phyloP scores from a whole-genome alignment of 2,797 vertebrate genomes.

The Saxicola maurus region DNA sequence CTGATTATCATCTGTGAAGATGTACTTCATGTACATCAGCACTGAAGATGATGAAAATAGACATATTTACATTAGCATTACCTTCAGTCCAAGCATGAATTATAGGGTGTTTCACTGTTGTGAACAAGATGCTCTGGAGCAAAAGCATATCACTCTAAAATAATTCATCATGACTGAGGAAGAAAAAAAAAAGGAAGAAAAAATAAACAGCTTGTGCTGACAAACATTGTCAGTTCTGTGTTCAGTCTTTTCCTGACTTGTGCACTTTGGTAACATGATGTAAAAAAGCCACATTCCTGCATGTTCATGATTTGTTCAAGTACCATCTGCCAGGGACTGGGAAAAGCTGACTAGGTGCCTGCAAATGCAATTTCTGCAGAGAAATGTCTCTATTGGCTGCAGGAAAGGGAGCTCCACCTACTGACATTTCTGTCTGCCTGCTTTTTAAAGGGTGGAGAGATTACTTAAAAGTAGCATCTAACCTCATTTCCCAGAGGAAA shows the following conservation, averaged over 20 bases:
- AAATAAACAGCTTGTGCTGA: constrained; percentile 46
- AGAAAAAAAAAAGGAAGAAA: not conserved
- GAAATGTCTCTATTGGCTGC: not conserved
- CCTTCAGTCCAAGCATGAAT: not conserved
- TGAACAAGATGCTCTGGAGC: not conserved
- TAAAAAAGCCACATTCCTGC: constrained; percentile 19
- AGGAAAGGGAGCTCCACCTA: constrained; percentile 65
- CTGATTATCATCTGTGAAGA: constrained; percentile 17
- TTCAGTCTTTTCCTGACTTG: constrained; percentile 18
- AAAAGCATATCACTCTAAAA: not conserved
- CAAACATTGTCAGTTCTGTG: constrained; percentile 32
- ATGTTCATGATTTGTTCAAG: constrained; percentile 58
- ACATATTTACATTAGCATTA: constrained; percentile 16
- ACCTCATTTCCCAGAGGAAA: constrained; percentile 43
- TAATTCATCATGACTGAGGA: not conserved
- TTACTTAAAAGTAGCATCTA: constrained; percentile 30
- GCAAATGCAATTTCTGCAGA: constrained; percentile 44
- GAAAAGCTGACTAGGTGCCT: constrained; percentile 10
- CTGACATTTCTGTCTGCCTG: constrained; percentile 57
- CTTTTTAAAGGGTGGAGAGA: constrained; percentile 26
- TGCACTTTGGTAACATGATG: constrained; percentile 29
- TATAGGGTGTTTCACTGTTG: not conserved
- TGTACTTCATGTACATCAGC: not conserved
- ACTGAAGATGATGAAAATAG: constrained; percentile 9
- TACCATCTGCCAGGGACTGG: constrained; percentile 32